Evolutionary conservation across 2,888 invertebrate genomes (phyloP).

Genomic region (Catocala fraxini): DNA sequence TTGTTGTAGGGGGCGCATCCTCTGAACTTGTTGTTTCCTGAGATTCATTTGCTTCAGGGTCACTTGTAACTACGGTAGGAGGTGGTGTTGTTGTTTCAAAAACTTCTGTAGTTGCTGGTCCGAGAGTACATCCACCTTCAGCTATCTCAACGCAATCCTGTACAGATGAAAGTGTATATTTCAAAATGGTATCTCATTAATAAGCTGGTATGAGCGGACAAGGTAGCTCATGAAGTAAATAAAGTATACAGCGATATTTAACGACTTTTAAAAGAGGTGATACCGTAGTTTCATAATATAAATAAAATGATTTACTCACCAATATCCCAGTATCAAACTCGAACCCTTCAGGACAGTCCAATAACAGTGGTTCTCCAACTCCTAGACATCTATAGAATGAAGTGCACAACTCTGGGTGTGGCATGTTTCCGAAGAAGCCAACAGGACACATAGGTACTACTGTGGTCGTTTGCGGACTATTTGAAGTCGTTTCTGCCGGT

Average conservation of each 20-base stretch:
- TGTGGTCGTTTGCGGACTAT: too few relatives aligned
- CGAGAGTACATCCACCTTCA: background rate
- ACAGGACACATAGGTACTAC: background rate
- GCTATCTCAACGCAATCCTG: background rate
- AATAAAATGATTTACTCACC: background rate
- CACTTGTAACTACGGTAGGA: too few relatives aligned
- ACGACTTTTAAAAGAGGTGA: too few relatives aligned
- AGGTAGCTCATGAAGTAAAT: too few relatives aligned
- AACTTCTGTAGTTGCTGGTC: background rate
- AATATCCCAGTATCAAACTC: background rate
- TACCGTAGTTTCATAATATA: too few relatives aligned
- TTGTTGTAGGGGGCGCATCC: background rate
- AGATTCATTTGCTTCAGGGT: too few relatives aligned
- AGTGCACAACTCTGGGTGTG: background rate
- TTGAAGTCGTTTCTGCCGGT: too few relatives aligned
- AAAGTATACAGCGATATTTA: too few relatives aligned
- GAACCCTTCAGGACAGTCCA: background rate
- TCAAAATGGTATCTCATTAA: too few relatives aligned
- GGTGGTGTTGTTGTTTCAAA: slow-evolving; percentile 1
- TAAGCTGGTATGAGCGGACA: too few relatives aligned
- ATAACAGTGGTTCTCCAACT: background rate
- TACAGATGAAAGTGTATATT: background rate
- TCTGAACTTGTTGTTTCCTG: background rate
- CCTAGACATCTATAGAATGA: background rate
- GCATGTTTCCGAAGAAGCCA: background rate